Evolutionary conservation across 2,888 invertebrate species (phyloP), one percentile per base, ranked within the genome.

Genomic region (Parnassius orleans): DNA sequence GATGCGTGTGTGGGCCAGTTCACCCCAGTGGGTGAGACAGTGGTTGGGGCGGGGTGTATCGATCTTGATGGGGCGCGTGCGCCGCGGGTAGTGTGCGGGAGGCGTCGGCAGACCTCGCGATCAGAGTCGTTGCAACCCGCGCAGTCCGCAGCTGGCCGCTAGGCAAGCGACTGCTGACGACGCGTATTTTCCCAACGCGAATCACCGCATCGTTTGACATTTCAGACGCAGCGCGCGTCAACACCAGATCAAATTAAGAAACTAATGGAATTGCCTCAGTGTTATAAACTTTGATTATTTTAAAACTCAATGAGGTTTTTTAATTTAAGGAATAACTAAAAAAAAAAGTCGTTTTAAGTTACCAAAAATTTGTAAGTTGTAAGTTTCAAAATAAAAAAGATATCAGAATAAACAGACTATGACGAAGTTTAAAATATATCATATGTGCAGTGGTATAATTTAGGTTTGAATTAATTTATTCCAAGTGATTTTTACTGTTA

Each of bases 71-170:
- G 79, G 86, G 88, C 89, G 90, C 90, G 81, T 88, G 89, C 89
- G 88, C 84, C 67, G 77, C 78, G 79, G 77, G 74, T 73, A 76
- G 71, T 76, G 79, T 74, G 78, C 78, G 78, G 78, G 78, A 79
- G 77, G 77, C 77, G 75, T 69, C 77, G 70, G 75, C 75, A 70
- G 74, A 78, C 80, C 79, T 78, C 80, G 81, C 81, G 75, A 69
- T 65, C 66, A 63, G 64, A 63, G 69, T 66, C 69, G 59, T 66
- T 64, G 66, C 57, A 71, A 69, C 79, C 81, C 86, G 87, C 88
- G 87, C 88, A 88, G 89, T 90, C 84, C 84, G 87, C 87, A 84
- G 84, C 83, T 82, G 88, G 85, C 86, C 84, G 80, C 79, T 82
- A 79, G 82, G 82, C 85, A 81, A 83, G 81, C 84, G 79, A 79